These are phyloP conservation scores for Lophochroa leadbeateri DNA, from an alignment of 2,113 vertebrate species.

Conservation along the genomic window DNA sequence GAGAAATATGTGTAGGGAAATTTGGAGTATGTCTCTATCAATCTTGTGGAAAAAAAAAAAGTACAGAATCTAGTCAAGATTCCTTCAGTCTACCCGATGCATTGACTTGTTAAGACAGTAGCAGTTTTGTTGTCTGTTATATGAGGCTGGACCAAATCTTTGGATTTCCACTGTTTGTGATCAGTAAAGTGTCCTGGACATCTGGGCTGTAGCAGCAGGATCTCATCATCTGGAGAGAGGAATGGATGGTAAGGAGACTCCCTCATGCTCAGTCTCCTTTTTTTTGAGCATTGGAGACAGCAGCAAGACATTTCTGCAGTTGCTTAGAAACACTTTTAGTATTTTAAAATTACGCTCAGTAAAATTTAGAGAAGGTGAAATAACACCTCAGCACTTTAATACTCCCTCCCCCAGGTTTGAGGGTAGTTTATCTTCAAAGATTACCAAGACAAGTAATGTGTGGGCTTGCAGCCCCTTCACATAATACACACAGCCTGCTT, in stretches of 20 bases:
- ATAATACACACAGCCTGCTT: background rate
- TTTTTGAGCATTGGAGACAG: background rate
- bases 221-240: background rate
- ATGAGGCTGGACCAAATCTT: background rate
- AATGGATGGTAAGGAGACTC: background rate
- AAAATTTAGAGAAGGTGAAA: background rate
- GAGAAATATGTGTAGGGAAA: background rate
- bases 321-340: background rate
- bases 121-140: background rate
- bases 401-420: background rate
- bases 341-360: background rate
- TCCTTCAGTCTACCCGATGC: background rate
- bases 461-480: background rate
- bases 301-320: background rate
- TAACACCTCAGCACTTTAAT: background rate
- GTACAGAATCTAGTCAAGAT: background rate
- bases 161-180: background rate
- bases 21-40: background rate
- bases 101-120: background rate
- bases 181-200: background rate
- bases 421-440: background rate
- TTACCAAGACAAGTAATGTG: background rate
- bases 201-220: background rate
- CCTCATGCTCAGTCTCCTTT: background rate
- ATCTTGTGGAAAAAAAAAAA: background rate